A percentile compares a stretch with the other conserved stretches of the same genome.
Evolutionary conservation across 2,888 invertebrate genomes (phyloP).

Genomic region (Caenorhabditis afra): DNA sequence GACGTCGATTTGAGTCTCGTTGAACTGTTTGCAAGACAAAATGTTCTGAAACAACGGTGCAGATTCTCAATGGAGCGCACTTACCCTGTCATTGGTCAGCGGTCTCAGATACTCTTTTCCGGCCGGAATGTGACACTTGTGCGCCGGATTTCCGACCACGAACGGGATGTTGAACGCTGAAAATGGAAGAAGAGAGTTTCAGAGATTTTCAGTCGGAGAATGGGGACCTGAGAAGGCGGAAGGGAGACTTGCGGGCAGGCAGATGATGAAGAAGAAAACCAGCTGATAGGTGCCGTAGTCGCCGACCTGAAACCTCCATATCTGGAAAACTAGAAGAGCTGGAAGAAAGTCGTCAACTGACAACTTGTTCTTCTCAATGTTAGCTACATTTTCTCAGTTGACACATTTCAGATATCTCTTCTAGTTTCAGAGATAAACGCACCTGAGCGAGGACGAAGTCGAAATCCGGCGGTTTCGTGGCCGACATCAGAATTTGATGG

Average conservation of each 20-base stretch:
- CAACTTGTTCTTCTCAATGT: no score
- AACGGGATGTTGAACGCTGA: slow-evolving; percentile 68
- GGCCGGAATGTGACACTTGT: slow-evolving; percentile 59
- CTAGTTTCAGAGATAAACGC: no score
- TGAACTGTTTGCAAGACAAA: slow-evolving; percentile 65
- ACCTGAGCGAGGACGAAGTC: slow-evolving; percentile 65
- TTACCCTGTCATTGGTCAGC: slow-evolving; percentile 58
- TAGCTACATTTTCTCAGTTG: no score
- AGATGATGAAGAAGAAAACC: slow-evolving; percentile 74
- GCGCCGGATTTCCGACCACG: slow-evolving; percentile 68
- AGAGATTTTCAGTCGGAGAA: background rate
- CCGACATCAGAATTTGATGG: slow-evolving; percentile 61
- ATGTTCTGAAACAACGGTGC: background rate
- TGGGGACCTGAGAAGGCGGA: slow-evolving; percentile 70
- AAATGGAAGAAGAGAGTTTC: background rate
- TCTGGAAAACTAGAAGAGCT: no score
- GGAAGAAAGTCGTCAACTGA: no score
- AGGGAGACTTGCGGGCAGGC: slow-evolving; percentile 76
- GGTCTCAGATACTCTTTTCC: slow-evolving; percentile 60
- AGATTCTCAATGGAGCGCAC: background rate
- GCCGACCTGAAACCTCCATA: slow-evolving; percentile 64
- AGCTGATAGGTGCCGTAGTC: slow-evolving; percentile 75
- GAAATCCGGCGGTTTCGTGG: slow-evolving; percentile 65
- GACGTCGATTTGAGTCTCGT: slow-evolving; percentile 60
- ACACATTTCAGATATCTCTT: no score